These are phyloP conservation scores for Centroberyx gerrardi DNA, from an alignment of 2,797 vertebrate genomes.

Conservation along the genomic window DNA sequence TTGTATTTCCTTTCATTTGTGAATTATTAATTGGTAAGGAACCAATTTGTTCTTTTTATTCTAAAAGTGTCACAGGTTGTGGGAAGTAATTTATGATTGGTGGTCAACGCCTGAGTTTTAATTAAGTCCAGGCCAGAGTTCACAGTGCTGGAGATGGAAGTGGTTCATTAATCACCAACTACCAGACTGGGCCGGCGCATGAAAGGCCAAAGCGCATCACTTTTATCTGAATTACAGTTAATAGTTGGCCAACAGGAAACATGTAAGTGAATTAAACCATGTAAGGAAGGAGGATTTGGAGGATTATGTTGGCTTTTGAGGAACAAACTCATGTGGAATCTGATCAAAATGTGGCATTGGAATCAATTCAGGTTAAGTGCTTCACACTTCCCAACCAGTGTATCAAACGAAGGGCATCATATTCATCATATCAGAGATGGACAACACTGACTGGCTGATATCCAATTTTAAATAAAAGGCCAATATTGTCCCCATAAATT, in stretches of 20 bases:
- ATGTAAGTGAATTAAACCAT: slow-evolving; percentile 44
- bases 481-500: background rate
- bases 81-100: slow-evolving; percentile 80
- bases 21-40: slow-evolving; percentile 73
- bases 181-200: slow-evolving; percentile 42
- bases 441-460: background rate
- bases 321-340: background rate
- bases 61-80: slow-evolving; percentile 69
- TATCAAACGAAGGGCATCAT: background rate
- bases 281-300: slow-evolving; percentile 1
- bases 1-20: slow-evolving; percentile 59
- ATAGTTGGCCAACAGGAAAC: slow-evolving; percentile 56
- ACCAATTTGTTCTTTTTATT: slow-evolving; percentile 71
- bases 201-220: slow-evolving; percentile 68
- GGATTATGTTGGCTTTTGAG: slow-evolving; percentile 8
- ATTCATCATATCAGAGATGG: background rate
- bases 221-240: slow-evolving; percentile 69
- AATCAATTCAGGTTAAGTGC: background rate
- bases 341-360: background rate
- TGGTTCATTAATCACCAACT: slow-evolving; percentile 81
- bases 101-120: slow-evolving; percentile 79
- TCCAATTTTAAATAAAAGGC: background rate
- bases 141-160: slow-evolving; percentile 70
- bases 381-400: background rate
- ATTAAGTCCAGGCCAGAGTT: slow-evolving; percentile 81